Conservation (phyloP, 1,140 invertebrate genomes). For the Nymphalis io region DNA sequence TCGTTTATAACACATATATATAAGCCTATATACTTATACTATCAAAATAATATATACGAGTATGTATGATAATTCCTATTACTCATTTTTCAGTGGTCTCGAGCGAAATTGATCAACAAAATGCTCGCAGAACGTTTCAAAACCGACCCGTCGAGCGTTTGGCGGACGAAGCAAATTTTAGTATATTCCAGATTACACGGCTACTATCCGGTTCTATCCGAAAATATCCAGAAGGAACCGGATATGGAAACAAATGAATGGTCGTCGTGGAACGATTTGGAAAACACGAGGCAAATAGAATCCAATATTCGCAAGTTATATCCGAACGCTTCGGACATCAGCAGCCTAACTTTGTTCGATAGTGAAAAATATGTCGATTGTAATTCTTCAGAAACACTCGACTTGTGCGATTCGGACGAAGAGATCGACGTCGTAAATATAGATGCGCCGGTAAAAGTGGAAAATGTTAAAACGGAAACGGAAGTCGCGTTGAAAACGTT, state of each 20-base stretch:
- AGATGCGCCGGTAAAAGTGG: constrained; percentile 35
- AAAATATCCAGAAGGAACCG: constrained; percentile 21
- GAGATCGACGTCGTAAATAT: constrained; percentile 63
- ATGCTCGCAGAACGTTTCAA: constrained; percentile 50
- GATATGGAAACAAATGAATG: constrained; percentile 45
- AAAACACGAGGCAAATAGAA: constrained; percentile 45
- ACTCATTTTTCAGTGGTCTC: constrained; percentile 70
- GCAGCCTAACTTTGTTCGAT: constrained; percentile 47
- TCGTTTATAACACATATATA: too few relatives aligned
- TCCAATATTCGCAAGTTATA: constrained; percentile 53
- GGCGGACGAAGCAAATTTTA: constrained; percentile 75
- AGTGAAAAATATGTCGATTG: constrained; percentile 34
- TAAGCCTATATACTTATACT: too few relatives aligned
- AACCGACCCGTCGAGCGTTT: constrained; percentile 45
- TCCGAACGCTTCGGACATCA: constrained; percentile 44
- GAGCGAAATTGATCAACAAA: constrained; percentile 75
- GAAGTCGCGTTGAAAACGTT: constrained; percentile 48
- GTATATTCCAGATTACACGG: constrained; percentile 69
- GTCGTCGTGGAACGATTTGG: constrained; percentile 57
- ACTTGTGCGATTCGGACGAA: constrained; percentile 53
- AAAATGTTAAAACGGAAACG: constrained; percentile 30
- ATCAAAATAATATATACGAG: too few relatives aligned
- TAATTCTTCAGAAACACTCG: constrained; percentile 18
- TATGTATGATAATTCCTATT: not conserved
- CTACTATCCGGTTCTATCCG: constrained; percentile 57